phyloP scores from a whole-genome alignment of 2,113 vertebrate species.

The Megalops atlanticus region DNA sequence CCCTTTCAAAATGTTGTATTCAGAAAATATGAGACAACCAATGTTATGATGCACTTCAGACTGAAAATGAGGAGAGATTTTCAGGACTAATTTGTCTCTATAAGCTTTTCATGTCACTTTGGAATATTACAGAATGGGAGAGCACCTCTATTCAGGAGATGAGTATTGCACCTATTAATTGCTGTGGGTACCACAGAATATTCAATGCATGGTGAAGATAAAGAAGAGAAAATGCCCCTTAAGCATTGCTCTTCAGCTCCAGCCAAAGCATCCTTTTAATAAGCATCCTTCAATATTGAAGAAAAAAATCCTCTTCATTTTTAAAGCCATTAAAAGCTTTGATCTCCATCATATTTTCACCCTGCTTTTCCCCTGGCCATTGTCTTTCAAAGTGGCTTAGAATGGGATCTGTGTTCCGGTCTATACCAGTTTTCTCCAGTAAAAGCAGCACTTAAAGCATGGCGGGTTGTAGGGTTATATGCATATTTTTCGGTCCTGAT shows the following conservation, averaged over 20 bases:
- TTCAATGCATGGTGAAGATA: constrained; percentile 4
- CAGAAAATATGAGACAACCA: too few species aligned
- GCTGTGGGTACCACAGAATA: background rate
- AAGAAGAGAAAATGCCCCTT: background rate
- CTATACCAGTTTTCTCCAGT: too few species aligned
- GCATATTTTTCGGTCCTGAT: too few species aligned
- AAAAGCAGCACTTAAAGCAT: too few species aligned
- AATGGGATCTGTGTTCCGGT: background rate
- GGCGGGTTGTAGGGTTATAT: too few species aligned
- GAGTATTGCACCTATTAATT: constrained; percentile 1
- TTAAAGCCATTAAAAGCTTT: background rate
- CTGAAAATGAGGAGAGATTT: too few species aligned
- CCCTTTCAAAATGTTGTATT: too few species aligned
- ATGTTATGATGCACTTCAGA: too few species aligned
- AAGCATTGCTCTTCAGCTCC: background rate
- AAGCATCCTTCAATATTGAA: background rate
- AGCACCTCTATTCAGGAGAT: background rate
- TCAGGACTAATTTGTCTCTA: too few species aligned
- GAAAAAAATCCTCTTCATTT: background rate
- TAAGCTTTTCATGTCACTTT: too few species aligned
- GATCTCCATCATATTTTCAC: background rate
- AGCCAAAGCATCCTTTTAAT: background rate
- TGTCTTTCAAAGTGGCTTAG: background rate
- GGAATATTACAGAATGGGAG: too few species aligned
- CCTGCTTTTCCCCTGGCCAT: background rate